These are phyloP conservation scores for Neopipo cinnamomea DNA, from an alignment of 2,113 vertebrate species.

Conservation along the genomic window DNA sequence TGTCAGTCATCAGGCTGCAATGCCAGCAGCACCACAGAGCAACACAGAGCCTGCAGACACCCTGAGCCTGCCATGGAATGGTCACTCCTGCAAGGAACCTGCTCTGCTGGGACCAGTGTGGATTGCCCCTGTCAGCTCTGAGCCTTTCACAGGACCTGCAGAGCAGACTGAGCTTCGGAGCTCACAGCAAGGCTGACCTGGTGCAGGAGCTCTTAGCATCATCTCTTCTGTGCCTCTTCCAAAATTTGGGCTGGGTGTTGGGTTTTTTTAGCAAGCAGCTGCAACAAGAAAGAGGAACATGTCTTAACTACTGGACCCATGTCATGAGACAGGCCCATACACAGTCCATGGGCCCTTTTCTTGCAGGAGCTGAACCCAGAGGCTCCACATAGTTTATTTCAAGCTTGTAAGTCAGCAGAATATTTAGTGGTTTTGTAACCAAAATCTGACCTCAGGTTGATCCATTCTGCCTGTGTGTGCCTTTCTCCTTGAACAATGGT, in stretches of 20 bases:
- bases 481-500: neutral
- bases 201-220: neutral
- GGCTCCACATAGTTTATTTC: neutral
- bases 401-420: neutral
- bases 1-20: neutral
- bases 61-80: neutral
- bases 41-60: neutral
- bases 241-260: neutral
- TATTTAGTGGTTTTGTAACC: neutral
- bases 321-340: neutral
- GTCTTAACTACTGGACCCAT: neutral
- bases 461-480: neutral
- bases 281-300: neutral
- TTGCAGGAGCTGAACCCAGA: neutral
- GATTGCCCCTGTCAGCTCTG: neutral
- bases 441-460: neutral
- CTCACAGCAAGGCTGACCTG: neutral
- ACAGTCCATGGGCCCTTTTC: neutral
- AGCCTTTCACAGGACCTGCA: neutral
- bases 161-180: neutral
- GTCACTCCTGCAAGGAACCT: neutral
- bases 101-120: fast-evolving
- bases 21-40: neutral
- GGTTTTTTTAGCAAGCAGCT: neutral
- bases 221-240: neutral